Conservation (phyloP, 1,140 invertebrate species). For the Zaprionus vittiger region DNA sequence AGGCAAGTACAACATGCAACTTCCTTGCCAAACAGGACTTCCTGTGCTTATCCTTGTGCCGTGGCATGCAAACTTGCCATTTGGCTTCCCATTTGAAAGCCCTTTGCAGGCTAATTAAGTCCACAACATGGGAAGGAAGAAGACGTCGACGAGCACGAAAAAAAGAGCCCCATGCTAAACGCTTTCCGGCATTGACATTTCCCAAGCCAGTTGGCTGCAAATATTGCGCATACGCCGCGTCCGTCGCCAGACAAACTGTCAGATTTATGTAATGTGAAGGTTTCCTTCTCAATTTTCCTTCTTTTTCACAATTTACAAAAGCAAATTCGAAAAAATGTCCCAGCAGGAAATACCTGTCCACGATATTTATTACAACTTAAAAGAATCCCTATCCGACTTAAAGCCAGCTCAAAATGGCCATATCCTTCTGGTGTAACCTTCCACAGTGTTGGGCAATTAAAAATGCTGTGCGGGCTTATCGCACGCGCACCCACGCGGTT, state of each 20-base stretch:
- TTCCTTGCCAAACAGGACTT: slow-evolving; percentile 44
- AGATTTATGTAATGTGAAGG: slow-evolving; percentile 67
- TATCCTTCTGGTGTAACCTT: not conserved
- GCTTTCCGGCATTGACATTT: slow-evolving; percentile 79
- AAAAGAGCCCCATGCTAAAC: slow-evolving; percentile 69
- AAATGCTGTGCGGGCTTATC: slow-evolving; percentile 75
- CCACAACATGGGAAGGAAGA: slow-evolving; percentile 40
- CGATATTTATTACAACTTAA: slow-evolving; percentile 77
- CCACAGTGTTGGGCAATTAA: slow-evolving; percentile 57
- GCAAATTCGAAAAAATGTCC: slow-evolving; percentile 10
- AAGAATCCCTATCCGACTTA: slow-evolving; percentile 37
- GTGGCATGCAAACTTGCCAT: slow-evolving; percentile 69
- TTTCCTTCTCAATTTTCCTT: slow-evolving; percentile 10
- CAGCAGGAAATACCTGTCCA: slow-evolving; percentile 54
- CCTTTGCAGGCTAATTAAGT: slow-evolving; percentile 80
- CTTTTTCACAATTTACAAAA: slow-evolving; percentile 55
- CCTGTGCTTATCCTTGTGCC: slow-evolving; percentile 57
- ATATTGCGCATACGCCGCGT: slow-evolving; percentile 76
- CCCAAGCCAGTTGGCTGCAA: slow-evolving; percentile 33
- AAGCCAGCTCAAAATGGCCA: not conserved
- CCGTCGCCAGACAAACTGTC: slow-evolving; percentile 18
- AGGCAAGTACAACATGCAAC: slow-evolving; percentile 56
- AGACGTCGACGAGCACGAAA: slow-evolving; percentile 7
- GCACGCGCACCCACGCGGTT: slow-evolving; percentile 59
- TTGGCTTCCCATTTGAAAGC: slow-evolving; percentile 30